phyloP scores from a whole-genome alignment of 2,113 vertebrate genomes.

The Pagrus major region DNA sequence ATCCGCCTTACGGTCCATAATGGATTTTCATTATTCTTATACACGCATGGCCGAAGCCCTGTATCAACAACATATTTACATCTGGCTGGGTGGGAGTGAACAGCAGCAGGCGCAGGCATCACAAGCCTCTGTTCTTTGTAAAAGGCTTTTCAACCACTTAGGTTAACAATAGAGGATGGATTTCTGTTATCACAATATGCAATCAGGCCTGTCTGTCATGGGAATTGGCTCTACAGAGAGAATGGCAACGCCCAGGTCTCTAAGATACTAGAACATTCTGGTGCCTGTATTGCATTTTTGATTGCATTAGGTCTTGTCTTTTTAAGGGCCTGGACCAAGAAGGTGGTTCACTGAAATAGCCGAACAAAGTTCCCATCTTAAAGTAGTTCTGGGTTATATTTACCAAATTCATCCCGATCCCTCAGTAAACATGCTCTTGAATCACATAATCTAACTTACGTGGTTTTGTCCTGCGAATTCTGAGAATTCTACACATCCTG shows the following conservation, averaged over 20 bases:
- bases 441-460: no score
- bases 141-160: slow-evolving; percentile 24
- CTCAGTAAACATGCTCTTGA: no score
- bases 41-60: not conserved
- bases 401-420: no score
- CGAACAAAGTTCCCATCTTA: no score
- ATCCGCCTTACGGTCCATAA: not conserved
- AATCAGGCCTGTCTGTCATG: not conserved
- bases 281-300: not conserved
- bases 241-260: not conserved
- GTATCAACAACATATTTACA: not conserved
- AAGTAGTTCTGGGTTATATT: no score
- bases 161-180: not conserved
- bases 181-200: not conserved
- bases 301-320: not conserved
- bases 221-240: not conserved
- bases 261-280: no score
- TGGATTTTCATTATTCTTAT: slow-evolving; percentile 4
- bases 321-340: not conserved
- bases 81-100: not conserved
- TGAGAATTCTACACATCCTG: no score
- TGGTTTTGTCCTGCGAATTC: no score
- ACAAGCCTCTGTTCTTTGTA: not conserved
- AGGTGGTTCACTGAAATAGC: no score
- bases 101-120: not conserved